Conservation (phyloP, 2,888 invertebrate genomes). For the Bombyx huttoni region DNA sequence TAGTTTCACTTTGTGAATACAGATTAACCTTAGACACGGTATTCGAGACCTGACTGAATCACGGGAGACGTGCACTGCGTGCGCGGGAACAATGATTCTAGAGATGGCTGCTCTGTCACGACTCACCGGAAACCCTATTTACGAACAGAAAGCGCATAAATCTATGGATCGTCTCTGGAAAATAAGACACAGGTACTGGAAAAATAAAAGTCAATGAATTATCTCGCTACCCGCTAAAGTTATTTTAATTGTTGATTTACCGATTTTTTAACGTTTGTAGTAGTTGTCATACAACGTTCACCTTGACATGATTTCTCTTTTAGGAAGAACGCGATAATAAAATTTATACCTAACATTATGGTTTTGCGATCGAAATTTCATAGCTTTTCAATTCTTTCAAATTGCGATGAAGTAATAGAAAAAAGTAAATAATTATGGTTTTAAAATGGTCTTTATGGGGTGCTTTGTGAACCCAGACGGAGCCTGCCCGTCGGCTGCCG, state of each 20-base stretch:
- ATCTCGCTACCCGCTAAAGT: neutral
- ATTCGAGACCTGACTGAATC: conserved; percentile 83
- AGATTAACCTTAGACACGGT: conserved; percentile 87
- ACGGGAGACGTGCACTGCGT: conserved; percentile 96
- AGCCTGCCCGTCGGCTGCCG: no score
- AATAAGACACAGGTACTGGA: conserved; percentile 79
- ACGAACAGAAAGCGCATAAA: conserved; percentile 93
- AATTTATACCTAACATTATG: no score
- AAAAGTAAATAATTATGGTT: no score
- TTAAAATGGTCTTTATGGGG: no score
- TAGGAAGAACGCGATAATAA: neutral
- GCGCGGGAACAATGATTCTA: conserved; percentile 97
- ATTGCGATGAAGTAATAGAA: no score
- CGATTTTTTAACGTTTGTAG: neutral
- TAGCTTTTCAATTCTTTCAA: no score
- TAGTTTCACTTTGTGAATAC: conserved; percentile 9
- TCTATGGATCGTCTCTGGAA: conserved; percentile 98
- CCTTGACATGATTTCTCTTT: neutral
- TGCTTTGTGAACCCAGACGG: no score
- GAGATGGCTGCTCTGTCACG: conserved; percentile 97
- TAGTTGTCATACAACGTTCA: neutral
- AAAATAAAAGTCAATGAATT: neutral
- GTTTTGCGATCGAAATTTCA: no score
- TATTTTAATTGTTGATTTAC: neutral
- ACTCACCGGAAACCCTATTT: conserved; percentile 91